phyloP scores from a whole-genome alignment of 2,888 invertebrate species.

The Lasioglossum figueresi region DNA sequence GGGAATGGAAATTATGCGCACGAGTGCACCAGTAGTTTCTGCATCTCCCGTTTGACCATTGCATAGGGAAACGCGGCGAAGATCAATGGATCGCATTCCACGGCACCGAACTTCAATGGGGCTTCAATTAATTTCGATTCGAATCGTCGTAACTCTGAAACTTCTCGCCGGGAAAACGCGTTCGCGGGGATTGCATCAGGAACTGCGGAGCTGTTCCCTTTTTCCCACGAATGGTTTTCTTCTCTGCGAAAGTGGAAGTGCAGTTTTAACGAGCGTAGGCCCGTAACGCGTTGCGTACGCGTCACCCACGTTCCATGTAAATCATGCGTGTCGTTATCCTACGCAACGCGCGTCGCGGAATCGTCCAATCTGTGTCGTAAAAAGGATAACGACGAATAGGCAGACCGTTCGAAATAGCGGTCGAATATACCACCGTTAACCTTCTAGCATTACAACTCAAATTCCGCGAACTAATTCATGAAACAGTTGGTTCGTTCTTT shows the following conservation, averaged over 20 bases:
- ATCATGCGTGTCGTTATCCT: constrained; percentile 60
- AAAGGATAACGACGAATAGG: constrained; percentile 40
- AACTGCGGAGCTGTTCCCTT: constrained; percentile 34
- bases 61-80: neutral
- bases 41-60: neutral
- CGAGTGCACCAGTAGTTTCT: neutral
- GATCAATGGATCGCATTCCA: constrained; percentile 11
- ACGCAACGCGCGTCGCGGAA: constrained; percentile 43
- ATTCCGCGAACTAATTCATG: neutral
- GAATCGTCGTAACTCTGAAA: constrained; percentile 2
- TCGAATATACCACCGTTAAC: neutral
- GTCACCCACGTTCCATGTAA: constrained; percentile 59
- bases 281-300: constrained; percentile 45
- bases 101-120: neutral
- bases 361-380: constrained; percentile 47
- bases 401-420: neutral
- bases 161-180: neutral
- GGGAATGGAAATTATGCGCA: neutral
- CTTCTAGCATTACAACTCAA: neutral
- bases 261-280: constrained; percentile 66
- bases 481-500: neutral
- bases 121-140: constrained; percentile 2
- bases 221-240: constrained; percentile 48
- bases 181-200: constrained; percentile 10
- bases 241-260: constrained; percentile 53